Conservation (phyloP, 1,140 invertebrate species). For the Phocides pigmalion region DNA sequence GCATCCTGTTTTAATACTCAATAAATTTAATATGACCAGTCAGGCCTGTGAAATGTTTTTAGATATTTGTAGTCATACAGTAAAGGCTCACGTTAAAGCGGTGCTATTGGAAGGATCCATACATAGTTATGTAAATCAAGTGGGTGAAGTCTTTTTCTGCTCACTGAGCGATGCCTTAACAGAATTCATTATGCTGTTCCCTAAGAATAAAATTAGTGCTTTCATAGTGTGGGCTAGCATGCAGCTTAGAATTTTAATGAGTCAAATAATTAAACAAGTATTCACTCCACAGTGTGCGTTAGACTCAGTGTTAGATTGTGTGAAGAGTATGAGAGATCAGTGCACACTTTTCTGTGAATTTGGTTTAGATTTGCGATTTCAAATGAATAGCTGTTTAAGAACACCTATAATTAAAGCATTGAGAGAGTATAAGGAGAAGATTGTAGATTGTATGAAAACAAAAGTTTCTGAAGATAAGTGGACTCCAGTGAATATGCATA, state of each 20-base stretch:
- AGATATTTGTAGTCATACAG: constrained; percentile 91
- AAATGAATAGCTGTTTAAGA: constrained; percentile 91
- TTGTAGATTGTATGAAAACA: constrained; percentile 77
- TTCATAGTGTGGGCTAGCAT: constrained; percentile 96
- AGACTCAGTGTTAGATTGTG: constrained; percentile 93
- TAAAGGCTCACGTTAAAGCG: constrained; percentile 92
- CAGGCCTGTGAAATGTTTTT: constrained; percentile 94
- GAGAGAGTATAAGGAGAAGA: constrained; percentile 79
- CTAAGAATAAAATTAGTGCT: constrained; percentile 90
- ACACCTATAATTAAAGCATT: constrained; percentile 84
- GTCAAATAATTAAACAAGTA: constrained; percentile 94
- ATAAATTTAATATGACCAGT: constrained; percentile 91
- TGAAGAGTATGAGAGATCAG: constrained; percentile 90
- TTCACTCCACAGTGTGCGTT: constrained; percentile 95
- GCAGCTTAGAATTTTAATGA: constrained; percentile 93
- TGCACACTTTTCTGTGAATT: constrained; percentile 86
- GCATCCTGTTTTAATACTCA: constrained; percentile 93
- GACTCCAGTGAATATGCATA: constrained; percentile 82
- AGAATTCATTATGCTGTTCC: constrained; percentile 94
- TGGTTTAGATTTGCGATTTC: constrained; percentile 89
- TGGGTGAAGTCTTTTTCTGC: constrained; percentile 94
- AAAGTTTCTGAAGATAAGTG: constrained; percentile 82
- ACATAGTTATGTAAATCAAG: constrained; percentile 92
- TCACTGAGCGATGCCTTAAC: constrained; percentile 93
- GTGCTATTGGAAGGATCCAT: constrained; percentile 95